A percentile compares a stretch with the other conserved stretches of the same genome.
These are phyloP conservation scores for Macroteleia sp. DNA, from an alignment of 2,888 invertebrate species.

Conservation along the genomic window DNA sequence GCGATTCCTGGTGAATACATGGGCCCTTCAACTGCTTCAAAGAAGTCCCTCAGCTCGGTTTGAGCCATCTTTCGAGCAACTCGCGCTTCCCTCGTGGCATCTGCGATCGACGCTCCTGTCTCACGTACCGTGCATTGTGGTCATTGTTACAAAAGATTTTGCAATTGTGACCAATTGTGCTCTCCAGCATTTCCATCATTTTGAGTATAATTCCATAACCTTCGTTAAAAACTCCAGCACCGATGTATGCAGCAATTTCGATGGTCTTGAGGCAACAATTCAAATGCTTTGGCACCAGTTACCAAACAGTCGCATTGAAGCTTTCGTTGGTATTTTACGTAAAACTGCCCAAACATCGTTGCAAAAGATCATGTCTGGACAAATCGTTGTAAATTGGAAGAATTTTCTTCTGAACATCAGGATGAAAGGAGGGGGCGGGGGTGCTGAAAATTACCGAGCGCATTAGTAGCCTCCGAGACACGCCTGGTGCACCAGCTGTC, in stretches of 20 bases:
- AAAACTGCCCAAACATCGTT: neutral
- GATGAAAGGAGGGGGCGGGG: neutral
- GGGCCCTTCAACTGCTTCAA: slow-evolving; percentile 12
- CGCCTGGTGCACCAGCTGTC: too few relatives aligned
- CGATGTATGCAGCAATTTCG: neutral
- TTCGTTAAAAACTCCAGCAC: neutral
- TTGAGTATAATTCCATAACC: neutral
- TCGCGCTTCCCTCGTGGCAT: slow-evolving; percentile 6
- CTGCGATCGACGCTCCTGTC: slow-evolving; percentile 30
- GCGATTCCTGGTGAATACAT: too few relatives aligned
- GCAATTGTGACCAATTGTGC: slow-evolving; percentile 23
- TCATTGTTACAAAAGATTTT: slow-evolving; percentile 3
- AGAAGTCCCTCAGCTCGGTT: slow-evolving; percentile 12
- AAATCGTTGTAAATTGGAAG: neutral
- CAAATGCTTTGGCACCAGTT: too few relatives aligned
- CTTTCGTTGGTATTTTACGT: too few relatives aligned
- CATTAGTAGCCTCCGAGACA: too few relatives aligned
- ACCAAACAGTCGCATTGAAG: too few relatives aligned
- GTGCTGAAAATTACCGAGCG: too few relatives aligned
- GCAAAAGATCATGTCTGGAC: neutral
- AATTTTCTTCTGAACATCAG: slow-evolving; percentile 13
- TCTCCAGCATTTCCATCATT: slow-evolving; percentile 13
- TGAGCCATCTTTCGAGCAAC: slow-evolving; percentile 10
- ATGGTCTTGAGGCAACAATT: slow-evolving; percentile 1
- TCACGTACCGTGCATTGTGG: neutral